Evolutionary conservation across 2,113 vertebrate genomes (phyloP), one percentile per base, ranked within the genome.

Genomic region (Cyphomyrus discorhynchus): DNA sequence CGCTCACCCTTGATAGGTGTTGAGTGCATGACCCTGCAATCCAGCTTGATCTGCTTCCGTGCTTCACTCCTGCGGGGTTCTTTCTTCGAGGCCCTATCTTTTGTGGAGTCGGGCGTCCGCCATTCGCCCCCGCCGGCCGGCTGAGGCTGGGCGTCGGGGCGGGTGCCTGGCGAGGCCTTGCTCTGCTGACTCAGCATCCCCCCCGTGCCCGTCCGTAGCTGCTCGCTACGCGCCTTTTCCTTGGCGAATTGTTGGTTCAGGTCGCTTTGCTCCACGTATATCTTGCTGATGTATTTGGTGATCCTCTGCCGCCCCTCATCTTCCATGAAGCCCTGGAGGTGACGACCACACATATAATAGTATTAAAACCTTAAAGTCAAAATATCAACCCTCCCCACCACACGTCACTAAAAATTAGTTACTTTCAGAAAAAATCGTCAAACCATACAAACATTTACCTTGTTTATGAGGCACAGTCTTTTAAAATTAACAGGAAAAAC

Each of bases 301-400:
- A 97, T 98, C 86, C 98, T 96, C 93, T 99, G 98, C 1, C 98
- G 96, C 42, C 98, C 98, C 92, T 97, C 97, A 3, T 99, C 98
- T 90, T 97, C 98, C 98, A 99, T 98, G 92, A 99, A 99, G 0
- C 98, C 98, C 98, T 99, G 92, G 83, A 90, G 46, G 31, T 8
- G 47, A 86, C 17, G 8, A 47, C 8, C 9, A 8, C 0, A 47
- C 2, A 47, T 21, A 47, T 9, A 47, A 21, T 0, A 47, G 0
- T 3, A 21, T 84, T 47, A 47, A 24, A 46, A 17, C 17, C 70
- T 10, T 17, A 7, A 39, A 77, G 3, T 39, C 70, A 15, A 77
- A 74, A 39, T 35, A 15, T 39, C 27, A 74, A 74, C 70, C 4
- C 70, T 27, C 21, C 21, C 21, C 21, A 58, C 66, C 27, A 1